A percentile compares a stretch with the other conserved stretches of the same genome.
phyloP scores from a whole-genome alignment of 2,888 invertebrate genomes.

The Prosopocoilus inquinatus region DNA sequence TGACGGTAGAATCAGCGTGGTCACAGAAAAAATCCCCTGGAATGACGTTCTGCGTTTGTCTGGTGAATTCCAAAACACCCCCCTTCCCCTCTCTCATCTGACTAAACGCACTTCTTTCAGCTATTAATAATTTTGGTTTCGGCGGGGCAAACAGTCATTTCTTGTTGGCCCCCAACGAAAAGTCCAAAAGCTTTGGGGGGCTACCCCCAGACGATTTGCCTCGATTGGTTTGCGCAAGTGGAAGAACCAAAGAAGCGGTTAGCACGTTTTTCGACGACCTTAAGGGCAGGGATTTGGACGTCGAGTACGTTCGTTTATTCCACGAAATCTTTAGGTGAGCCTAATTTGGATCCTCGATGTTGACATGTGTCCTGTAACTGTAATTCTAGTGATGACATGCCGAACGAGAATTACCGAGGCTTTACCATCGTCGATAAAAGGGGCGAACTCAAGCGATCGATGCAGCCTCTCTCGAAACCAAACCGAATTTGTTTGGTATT shows the following conservation, averaged over 20 bases:
- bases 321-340: conserved; percentile 32
- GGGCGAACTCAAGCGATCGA: conserved; percentile 2
- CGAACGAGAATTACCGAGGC: conserved; percentile 4
- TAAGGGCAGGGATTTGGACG: conserved; percentile 49
- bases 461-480: neutral
- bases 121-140: conserved; percentile 85
- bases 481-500: neutral
- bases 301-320: conserved; percentile 35
- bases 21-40: conserved; percentile 70
- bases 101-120: neutral
- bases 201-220: conserved; percentile 64
- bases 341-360: neutral
- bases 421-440: neutral
- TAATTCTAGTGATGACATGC: conserved; percentile 3
- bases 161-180: conserved; percentile 59
- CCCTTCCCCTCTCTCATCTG: neutral
- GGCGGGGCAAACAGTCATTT: conserved; percentile 83
- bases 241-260: conserved; percentile 75
- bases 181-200: conserved; percentile 63
- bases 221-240: conserved; percentile 69
- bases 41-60: conserved; percentile 64
- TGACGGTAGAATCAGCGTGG: conserved; percentile 66
- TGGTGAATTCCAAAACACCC: conserved; percentile 50
- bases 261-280: conserved; percentile 62
- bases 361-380: neutral